phyloP scores from a whole-genome alignment of 2,888 invertebrate genomes.

The Orchestes rusci region DNA sequence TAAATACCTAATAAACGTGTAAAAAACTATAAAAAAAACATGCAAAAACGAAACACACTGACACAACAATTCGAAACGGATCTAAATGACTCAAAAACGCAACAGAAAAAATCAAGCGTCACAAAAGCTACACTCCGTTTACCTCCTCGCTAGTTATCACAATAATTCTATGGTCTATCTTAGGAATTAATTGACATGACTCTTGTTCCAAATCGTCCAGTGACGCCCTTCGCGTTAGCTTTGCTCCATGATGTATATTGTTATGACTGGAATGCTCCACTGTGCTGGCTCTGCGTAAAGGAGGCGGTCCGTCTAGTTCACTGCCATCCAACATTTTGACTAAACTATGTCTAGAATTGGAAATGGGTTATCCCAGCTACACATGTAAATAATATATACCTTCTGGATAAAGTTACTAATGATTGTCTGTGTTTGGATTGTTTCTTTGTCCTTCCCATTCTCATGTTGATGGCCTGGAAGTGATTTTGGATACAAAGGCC shows the following conservation, averaged over 20 bases:
- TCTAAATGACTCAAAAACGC: constrained; percentile 10
- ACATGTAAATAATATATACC: constrained; percentile 42
- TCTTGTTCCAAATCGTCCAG: constrained; percentile 76
- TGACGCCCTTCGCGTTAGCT: constrained; percentile 64
- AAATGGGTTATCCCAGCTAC: not conserved
- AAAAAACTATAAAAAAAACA: no score
- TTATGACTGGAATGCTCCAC: constrained; percentile 35
- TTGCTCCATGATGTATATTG: constrained; percentile 37
- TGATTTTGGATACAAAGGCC: constrained; percentile 83
- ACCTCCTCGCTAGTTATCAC: constrained; percentile 70
- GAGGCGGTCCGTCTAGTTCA: constrained; percentile 62
- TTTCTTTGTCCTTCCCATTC: constrained; percentile 60
- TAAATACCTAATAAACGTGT: no score
- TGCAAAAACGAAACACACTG: not conserved
- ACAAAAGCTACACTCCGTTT: constrained; percentile 17
- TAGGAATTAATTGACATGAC: constrained; percentile 73
- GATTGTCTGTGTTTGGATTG: constrained; percentile 81
- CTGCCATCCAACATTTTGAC: constrained; percentile 68
- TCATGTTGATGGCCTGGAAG: constrained; percentile 78
- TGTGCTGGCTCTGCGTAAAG: constrained; percentile 51
- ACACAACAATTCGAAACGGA: constrained; percentile 7
- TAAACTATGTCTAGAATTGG: constrained; percentile 56
- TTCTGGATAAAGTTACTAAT: constrained; percentile 71
- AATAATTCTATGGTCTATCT: constrained; percentile 73
- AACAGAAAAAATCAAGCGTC: constrained; percentile 8